Evolutionary conservation across 64 coral and sea anemone genomes (phyloP).

Genomic region (Acropora tenuis): DNA sequence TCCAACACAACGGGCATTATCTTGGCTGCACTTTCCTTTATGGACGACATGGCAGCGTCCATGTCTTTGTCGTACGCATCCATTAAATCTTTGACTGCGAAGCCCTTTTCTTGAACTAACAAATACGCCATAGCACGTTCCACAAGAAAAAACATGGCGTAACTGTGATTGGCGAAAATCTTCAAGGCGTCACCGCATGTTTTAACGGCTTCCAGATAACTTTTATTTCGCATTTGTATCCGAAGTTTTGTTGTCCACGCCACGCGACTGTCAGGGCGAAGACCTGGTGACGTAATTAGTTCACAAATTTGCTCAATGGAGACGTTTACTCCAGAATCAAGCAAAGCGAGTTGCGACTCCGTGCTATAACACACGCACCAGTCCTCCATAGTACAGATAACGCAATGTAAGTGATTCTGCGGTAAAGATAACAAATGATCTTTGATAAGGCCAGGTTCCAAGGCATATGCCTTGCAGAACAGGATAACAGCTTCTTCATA

Average conservation of each 20-base stretch:
- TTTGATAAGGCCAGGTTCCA: slow-evolving; percentile 53
- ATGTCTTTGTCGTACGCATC: slow-evolving; percentile 62
- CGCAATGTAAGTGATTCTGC: slow-evolving; percentile 25
- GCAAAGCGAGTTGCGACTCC: slow-evolving; percentile 43
- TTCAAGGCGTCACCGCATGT: slow-evolving; percentile 64
- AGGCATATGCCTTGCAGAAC: slow-evolving; percentile 67
- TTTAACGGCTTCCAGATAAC: slow-evolving; percentile 42
- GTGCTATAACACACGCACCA: slow-evolving; percentile 73
- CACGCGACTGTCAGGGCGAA: slow-evolving; percentile 65
- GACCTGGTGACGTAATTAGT: slow-evolving; percentile 54
- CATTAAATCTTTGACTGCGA: slow-evolving; percentile 64
- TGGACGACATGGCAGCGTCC: slow-evolving; percentile 33
- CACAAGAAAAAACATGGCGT: slow-evolving; percentile 55
- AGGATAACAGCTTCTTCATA: slow-evolving; percentile 63
- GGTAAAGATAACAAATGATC: slow-evolving; percentile 68
- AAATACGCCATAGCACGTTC: slow-evolving; percentile 57
- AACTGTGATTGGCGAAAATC: slow-evolving; percentile 29
- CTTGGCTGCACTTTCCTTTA: slow-evolving; percentile 54
- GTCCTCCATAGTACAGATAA: slow-evolving; percentile 79
- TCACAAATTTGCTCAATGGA: slow-evolving; percentile 82
- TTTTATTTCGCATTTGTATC: slow-evolving; percentile 56
- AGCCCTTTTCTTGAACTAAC: slow-evolving; percentile 9
- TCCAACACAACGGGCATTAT: slow-evolving; percentile 60
- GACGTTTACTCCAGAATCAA: slow-evolving; percentile 53
- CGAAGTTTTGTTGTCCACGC: slow-evolving; percentile 76